Evolutionary conservation across 2,797 vertebrate species (phyloP).

Genomic region (Thaleichthys pacificus): DNA sequence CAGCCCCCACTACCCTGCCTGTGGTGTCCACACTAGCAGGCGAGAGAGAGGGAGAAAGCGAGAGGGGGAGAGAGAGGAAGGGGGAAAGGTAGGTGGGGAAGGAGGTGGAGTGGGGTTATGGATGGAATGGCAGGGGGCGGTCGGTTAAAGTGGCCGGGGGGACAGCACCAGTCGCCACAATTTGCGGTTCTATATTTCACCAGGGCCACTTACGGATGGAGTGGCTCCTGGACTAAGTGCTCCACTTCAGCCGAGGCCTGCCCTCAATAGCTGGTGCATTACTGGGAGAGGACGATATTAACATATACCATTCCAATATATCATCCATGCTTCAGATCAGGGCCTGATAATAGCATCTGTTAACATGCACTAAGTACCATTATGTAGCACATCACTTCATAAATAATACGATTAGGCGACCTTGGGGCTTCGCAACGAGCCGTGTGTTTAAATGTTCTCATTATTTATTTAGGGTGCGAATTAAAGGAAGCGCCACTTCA

Average conservation of each 20-base stretch:
- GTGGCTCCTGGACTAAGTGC: conserved; percentile 89
- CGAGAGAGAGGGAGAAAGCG: too few relatives aligned
- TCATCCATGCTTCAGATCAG: conserved; percentile 90
- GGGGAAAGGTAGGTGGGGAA: conserved; percentile 5
- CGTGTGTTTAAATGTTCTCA: conserved; percentile 99
- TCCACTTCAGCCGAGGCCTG: conserved; percentile 78
- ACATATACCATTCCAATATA: conserved; percentile 93
- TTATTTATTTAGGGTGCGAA: conserved; percentile 99
- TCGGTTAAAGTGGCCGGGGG: conserved; percentile 38
- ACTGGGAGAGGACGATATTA: conserved; percentile 85
- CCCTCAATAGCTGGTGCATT: conserved; percentile 87
- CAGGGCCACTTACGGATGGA: conserved; percentile 86
- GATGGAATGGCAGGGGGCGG: conserved; percentile 50
- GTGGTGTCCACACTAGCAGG: too few relatives aligned
- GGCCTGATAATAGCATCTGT: conserved; percentile 99
- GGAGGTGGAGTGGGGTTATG: conserved; percentile 62
- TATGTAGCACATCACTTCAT: conserved; percentile 99
- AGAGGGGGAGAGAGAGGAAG: conserved; percentile 11
- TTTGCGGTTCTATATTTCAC: conserved; percentile 78
- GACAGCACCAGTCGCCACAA: conserved; percentile 69
- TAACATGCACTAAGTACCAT: conserved; percentile 99
- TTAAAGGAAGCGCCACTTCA: conserved; percentile 94
- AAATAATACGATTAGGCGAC: conserved; percentile 99
- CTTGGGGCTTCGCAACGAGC: conserved; percentile 91
- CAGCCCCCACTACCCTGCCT: neutral